Evolutionary conservation across 2,113 vertebrate genomes (phyloP).

Genomic region (Cavia porcellus): DNA sequence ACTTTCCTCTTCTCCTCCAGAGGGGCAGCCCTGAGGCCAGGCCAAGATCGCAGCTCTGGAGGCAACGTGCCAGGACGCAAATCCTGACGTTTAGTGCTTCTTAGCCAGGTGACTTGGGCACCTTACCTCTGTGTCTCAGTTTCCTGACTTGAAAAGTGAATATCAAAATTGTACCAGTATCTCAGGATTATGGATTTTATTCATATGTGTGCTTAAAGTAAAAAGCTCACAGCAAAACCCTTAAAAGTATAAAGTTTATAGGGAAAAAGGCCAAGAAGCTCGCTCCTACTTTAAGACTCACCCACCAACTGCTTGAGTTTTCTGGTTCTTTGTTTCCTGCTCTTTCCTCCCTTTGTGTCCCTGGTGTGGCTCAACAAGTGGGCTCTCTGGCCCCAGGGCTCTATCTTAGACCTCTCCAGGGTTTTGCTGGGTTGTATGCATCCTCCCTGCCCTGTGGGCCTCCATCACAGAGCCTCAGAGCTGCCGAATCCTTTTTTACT

Average conservation of each 20-base stretch:
- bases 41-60: neutral
- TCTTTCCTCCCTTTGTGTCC: neutral
- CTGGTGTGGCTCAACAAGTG: neutral
- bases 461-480: neutral
- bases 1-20: neutral
- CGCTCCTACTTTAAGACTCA: neutral
- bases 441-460: neutral
- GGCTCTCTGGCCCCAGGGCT: neutral
- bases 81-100: neutral
- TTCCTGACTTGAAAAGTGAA: slow-evolving; percentile 19
- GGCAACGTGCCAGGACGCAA: neutral
- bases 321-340: neutral
- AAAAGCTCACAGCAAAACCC: neutral
- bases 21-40: neutral
- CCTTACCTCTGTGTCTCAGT: neutral
- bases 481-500: neutral
- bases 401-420: neutral
- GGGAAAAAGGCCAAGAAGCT: slow-evolving; percentile 24
- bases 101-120: neutral
- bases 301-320: neutral
- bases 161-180: neutral
- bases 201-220: neutral
- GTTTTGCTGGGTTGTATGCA: neutral
- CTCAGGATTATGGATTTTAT: neutral
- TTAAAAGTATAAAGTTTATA: slow-evolving; percentile 3